Conservation (phyloP, 2,113 vertebrate species). For the Haliaeetus leucogaster region DNA sequence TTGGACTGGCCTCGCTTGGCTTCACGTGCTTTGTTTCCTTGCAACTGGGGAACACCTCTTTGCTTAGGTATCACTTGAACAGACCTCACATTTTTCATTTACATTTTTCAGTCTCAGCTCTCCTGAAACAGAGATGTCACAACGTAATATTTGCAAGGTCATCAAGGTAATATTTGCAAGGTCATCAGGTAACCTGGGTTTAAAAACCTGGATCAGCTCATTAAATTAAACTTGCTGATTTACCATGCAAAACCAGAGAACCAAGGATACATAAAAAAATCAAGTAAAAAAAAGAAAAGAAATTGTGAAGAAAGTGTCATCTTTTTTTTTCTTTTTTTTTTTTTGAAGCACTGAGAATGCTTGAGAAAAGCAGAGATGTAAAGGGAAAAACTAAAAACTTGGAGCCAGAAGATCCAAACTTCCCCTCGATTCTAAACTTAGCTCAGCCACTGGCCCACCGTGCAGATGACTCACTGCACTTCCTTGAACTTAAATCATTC, state of each 20-base stretch:
- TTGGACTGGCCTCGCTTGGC: fast-evolving
- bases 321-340: not conserved
- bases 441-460: conserved; percentile 75
- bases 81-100: not conserved
- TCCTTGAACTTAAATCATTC: conserved; percentile 79
- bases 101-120: not conserved
- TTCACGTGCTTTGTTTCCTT: not conserved
- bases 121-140: not conserved
- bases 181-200: not conserved
- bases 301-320: not conserved
- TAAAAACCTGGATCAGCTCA: not conserved
- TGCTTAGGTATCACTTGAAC: not conserved
- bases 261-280: not conserved
- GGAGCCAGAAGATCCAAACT: conserved; percentile 59
- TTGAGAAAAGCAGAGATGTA: conserved; percentile 48
- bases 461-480: conserved; percentile 77
- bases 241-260: not conserved
- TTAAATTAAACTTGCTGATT: not conserved
- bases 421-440: conserved; percentile 76
- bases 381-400: conserved; percentile 58
- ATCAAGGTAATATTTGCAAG: not conserved
- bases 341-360: not conserved
- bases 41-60: not conserved
- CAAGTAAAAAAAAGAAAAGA: not conserved
- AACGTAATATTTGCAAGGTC: not conserved